Percentiles rank a stretch among this genome's conserved stretches.
phyloP scores from a whole-genome alignment of 2,888 invertebrate species.

The Danaus chrysippus region DNA sequence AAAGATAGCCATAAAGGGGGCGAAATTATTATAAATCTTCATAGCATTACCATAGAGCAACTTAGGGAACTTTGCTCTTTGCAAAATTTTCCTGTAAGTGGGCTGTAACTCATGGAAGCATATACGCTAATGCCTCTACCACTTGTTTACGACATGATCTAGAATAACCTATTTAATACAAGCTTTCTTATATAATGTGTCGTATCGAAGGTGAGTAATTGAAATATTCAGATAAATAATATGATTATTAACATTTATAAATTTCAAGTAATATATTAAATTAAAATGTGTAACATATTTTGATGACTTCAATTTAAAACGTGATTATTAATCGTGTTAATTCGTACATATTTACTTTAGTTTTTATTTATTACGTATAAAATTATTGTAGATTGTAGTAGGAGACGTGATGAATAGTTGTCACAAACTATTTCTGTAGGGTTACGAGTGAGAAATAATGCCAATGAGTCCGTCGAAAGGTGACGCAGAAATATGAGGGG shows the following conservation, averaged over 20 bases:
- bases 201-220: no score
- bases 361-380: no score
- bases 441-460: constrained; percentile 50
- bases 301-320: no score
- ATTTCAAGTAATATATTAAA: no score
- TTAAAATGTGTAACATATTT: no score
- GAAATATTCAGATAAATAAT: no score
- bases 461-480: constrained; percentile 45
- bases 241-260: no score
- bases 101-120: constrained; percentile 67
- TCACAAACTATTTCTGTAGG: constrained; percentile 32
- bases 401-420: constrained; percentile 34
- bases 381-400: constrained; percentile 37
- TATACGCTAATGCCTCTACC: constrained; percentile 46
- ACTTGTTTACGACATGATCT: constrained; percentile 44
- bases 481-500: constrained; percentile 46
- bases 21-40: constrained; percentile 77
- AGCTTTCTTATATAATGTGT: neutral
- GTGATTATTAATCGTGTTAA: no score
- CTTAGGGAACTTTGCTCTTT: constrained; percentile 72
- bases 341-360: no score
- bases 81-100: constrained; percentile 70
- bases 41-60: constrained; percentile 75
- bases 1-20: constrained; percentile 62
- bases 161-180: constrained; percentile 12